A percentile compares a stretch with the other conserved stretches of the same genome.
Evolutionary conservation across 2,113 vertebrate genomes (phyloP).

Genomic region (Mastomys natalensis): DNA sequence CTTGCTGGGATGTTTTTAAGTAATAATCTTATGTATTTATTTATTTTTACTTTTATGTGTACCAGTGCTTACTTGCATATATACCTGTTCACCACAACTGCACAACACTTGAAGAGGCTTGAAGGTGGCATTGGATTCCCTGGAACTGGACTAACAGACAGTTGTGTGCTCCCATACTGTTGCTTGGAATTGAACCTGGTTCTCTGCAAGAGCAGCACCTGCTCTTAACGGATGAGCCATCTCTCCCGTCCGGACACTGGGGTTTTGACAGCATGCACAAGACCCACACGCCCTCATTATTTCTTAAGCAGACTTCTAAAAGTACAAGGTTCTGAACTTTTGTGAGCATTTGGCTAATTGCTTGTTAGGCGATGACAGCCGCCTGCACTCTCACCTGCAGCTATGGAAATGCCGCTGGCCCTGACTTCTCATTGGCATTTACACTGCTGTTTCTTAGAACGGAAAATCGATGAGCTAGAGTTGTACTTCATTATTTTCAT

Average conservation of each 20-base stretch:
- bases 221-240: background rate
- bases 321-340: background rate
- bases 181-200: background rate
- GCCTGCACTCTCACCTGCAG: background rate
- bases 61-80: background rate
- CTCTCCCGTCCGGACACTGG: background rate
- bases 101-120: background rate
- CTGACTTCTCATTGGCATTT: background rate
- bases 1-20: background rate
- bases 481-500: conserved; percentile 23
- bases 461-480: background rate
- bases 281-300: background rate
- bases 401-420: background rate
- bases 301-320: background rate
- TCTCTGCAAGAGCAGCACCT: background rate
- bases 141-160: background rate
- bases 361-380: background rate
- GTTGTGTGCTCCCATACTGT: background rate
- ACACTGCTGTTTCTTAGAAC: conserved; percentile 11
- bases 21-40: background rate
- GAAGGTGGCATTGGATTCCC: background rate
- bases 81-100: background rate
- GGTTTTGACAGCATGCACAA: background rate
- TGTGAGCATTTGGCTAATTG: conserved; percentile 7
- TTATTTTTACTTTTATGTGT: background rate